Evolutionary conservation across 2,888 invertebrate species (phyloP).

Genomic region (Argyresthia albistria): DNA sequence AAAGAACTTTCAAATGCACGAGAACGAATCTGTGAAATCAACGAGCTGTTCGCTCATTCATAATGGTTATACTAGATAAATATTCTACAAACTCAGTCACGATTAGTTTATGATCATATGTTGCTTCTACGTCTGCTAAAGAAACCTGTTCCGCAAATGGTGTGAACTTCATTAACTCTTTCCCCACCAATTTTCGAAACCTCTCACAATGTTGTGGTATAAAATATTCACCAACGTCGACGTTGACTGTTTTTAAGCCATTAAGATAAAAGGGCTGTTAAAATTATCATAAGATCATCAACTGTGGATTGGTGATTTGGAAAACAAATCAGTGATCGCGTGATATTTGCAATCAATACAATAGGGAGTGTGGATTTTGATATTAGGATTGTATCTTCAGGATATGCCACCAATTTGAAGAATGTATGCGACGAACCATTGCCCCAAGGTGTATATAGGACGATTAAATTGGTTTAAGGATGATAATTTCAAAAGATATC

Average conservation of each 20-base stretch:
- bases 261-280: too few relatives aligned
- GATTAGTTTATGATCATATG: constrained; percentile 38
- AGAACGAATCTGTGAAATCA: constrained; percentile 59
- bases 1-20: constrained; percentile 62
- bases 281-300: too few relatives aligned
- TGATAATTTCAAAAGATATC: constrained; percentile 64
- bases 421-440: constrained; percentile 9
- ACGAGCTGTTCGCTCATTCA: constrained; percentile 31
- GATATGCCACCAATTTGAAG: constrained; percentile 13
- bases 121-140: constrained; percentile 20
- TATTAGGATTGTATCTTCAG: neutral
- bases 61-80: constrained; percentile 49
- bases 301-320: too few relatives aligned
- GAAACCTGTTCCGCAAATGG: constrained; percentile 15
- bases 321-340: constrained; percentile 19
- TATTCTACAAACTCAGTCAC: constrained; percentile 53
- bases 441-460: constrained; percentile 10
- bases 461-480: constrained; percentile 26
- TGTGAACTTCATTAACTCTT: neutral
- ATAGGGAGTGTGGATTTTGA: neutral
- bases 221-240: too few relatives aligned
- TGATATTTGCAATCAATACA: constrained; percentile 16
- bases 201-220: neutral
- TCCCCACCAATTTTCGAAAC: neutral
- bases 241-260: too few relatives aligned